Evolutionary conservation across 2,888 invertebrate genomes (phyloP).

Genomic region (Lasiommata megera): DNA sequence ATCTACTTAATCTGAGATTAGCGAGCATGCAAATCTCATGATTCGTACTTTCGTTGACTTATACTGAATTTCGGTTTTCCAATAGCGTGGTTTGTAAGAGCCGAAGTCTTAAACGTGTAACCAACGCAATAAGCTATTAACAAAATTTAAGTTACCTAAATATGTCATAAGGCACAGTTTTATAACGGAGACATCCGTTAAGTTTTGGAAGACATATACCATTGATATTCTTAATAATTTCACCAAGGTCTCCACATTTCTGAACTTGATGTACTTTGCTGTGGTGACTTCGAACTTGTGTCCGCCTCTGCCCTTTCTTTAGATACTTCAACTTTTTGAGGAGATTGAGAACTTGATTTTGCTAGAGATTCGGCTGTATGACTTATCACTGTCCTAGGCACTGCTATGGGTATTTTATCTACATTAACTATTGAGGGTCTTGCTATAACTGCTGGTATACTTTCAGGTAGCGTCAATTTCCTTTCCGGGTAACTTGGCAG

Average conservation of each 20-base stretch:
- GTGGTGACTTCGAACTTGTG: conserved; percentile 57
- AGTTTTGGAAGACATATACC: conserved; percentile 24
- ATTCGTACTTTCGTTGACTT: no score
- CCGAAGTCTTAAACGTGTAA: no score
- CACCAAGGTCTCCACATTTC: conserved; percentile 76
- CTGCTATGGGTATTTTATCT: conserved; percentile 30
- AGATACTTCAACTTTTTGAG: conserved; percentile 15
- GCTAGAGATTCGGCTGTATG: conserved; percentile 70
- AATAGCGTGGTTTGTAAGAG: no score
- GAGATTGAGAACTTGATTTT: conserved; percentile 43
- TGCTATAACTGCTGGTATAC: conserved; percentile 47
- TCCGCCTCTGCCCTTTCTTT: conserved; percentile 48
- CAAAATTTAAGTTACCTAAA: no score
- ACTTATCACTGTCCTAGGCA: conserved; percentile 63
- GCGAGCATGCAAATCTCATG: no score
- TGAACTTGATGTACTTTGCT: conserved; percentile 56
- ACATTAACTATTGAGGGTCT: conserved; percentile 2
- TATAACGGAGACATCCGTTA: conserved; percentile 19
- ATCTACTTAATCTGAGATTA: no score
- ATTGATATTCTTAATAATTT: neutral
- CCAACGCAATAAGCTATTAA: no score
- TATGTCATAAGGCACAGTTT: conserved; percentile 18
- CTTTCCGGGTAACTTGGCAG: conserved; percentile 42
- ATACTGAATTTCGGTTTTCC: no score
- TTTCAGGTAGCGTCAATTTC: conserved; percentile 57